phyloP scores from a whole-genome alignment of 2,113 vertebrate species.

The Ivindomyrus marchei region DNA sequence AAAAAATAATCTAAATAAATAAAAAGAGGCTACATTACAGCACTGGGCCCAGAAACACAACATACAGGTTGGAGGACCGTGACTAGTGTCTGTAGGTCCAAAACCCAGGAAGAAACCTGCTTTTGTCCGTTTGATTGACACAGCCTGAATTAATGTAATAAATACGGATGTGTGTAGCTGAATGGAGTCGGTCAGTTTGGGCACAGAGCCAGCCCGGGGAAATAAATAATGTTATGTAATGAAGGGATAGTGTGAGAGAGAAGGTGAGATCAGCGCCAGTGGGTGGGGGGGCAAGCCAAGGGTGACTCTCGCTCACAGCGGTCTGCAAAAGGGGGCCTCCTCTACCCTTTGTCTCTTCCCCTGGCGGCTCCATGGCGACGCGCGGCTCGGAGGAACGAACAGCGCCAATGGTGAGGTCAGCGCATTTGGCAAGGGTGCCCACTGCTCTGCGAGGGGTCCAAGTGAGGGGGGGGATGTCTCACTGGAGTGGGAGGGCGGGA shows the following conservation, averaged over 20 bases:
- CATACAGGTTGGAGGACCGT: not conserved
- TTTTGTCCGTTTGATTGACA: not conserved
- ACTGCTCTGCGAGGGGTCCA: not conserved
- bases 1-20: not conserved
- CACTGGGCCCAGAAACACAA: not conserved
- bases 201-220: not conserved
- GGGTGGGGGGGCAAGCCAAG: not conserved
- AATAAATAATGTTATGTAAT: not conserved
- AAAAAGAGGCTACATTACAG: not conserved
- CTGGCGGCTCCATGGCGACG: not conserved
- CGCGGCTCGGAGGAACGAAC: not conserved
- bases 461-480: not conserved
- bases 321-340: not conserved
- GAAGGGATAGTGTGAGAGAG: not conserved
- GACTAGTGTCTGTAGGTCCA: not conserved
- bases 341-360: not conserved
- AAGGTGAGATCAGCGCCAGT: not conserved
- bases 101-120: too few species aligned
- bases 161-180: not conserved
- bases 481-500: not conserved
- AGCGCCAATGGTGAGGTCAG: constrained; percentile 16
- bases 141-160: not conserved
- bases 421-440: not conserved
- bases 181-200: not conserved
- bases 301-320: not conserved